A percentile compares a stretch with the other conserved stretches of the same genome.
Evolutionary conservation across 2,888 invertebrate genomes (phyloP).

Genomic region (Cerastis leucographa): DNA sequence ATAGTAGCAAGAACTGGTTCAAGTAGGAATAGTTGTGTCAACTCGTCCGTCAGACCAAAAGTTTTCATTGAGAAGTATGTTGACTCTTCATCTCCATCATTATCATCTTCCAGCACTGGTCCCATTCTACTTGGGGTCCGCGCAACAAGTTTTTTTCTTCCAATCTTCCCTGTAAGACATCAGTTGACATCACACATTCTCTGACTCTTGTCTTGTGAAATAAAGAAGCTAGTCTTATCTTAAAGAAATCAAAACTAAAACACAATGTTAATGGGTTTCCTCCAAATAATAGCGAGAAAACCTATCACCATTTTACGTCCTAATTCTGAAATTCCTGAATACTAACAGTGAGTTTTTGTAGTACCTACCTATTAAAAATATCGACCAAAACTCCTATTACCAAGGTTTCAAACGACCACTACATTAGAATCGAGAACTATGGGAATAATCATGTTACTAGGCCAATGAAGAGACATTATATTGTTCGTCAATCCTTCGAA

Average conservation of each 20-base stretch:
- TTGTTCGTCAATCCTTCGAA: constrained; percentile 14
- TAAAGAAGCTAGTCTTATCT: background rate
- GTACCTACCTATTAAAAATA: background rate
- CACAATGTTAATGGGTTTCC: background rate
- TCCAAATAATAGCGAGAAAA: background rate
- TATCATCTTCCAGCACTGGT: too few relatives aligned
- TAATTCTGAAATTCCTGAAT: background rate
- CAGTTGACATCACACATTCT: too few relatives aligned
- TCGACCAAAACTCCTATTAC: background rate
- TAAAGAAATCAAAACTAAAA: background rate
- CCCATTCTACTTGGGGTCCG: too few relatives aligned
- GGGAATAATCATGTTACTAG: constrained; percentile 21
- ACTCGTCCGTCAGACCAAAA: background rate
- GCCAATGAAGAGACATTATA: constrained; percentile 10
- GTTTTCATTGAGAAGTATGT: background rate
- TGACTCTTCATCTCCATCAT: background rate
- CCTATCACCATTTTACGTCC: background rate
- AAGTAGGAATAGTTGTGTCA: background rate
- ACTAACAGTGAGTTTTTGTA: background rate
- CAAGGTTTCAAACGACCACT: constrained; percentile 6
- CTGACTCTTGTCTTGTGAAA: background rate
- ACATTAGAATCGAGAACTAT: constrained; percentile 17
- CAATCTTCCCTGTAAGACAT: too few relatives aligned
- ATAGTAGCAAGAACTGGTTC: background rate
- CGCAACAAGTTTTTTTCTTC: too few relatives aligned